phyloP scores from a whole-genome alignment of 2,113 vertebrate species.

The Varanus komodoensis region DNA sequence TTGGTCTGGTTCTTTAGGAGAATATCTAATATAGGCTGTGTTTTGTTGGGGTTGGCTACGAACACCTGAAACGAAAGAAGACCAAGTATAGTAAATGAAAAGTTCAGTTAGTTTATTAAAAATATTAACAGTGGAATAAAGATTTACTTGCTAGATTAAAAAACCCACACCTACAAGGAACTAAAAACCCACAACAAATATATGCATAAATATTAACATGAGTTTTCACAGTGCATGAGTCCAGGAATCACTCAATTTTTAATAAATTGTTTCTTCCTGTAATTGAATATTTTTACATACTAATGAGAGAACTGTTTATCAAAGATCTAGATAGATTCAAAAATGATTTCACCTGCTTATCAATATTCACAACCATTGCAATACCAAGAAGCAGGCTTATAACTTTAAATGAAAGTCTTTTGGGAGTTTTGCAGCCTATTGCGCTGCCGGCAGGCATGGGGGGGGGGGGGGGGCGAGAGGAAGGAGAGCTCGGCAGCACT shows the following conservation, averaged over 20 bases:
- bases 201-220: not conserved
- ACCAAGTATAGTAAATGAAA: not conserved
- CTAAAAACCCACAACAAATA: not conserved
- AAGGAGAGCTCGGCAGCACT: too few species aligned
- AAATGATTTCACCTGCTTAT: not conserved
- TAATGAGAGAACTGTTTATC: not conserved
- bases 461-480: too few species aligned
- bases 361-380: not conserved
- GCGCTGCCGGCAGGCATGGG: too few species aligned
- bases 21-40: conserved; percentile 96
- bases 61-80: conserved; percentile 85
- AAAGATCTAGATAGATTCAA: not conserved
- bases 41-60: conserved; percentile 97
- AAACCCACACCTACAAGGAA: not conserved
- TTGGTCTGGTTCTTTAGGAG: conserved; percentile 98
- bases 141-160: not conserved
- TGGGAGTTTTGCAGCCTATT: too few species aligned
- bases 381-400: not conserved
- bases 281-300: not conserved
- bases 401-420: not conserved
- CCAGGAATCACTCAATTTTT: not conserved
- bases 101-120: not conserved
- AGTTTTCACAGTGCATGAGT: not conserved
- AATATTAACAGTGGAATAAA: not conserved
- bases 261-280: not conserved